Base-by-base conservation (phyloP, 2,113 vertebrate species). In the Morone chrysops region DNA sequence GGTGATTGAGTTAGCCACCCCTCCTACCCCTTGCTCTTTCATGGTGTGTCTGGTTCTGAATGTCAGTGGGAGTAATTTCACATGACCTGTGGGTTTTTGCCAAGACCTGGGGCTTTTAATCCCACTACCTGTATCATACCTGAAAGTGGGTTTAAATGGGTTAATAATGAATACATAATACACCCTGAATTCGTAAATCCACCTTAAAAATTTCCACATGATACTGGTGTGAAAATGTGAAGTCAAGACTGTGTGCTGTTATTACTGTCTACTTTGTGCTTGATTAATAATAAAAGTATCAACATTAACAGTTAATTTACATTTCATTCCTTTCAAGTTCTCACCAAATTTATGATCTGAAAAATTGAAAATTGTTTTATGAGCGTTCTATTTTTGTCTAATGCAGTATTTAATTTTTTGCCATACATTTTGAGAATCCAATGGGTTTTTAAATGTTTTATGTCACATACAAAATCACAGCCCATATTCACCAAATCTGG, bases 1-100 rank as follows among this genome's bases (percentile, higher is more conserved):
- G 48, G 75, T 74, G 88, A 92, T 90, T 79, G 80, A 93, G 81
- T 94, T 93, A 92, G 73, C 69, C 47, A 31, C 47, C 72, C 72
- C 51, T 31, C 51, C 73, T 47, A 38, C 25, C 51, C 71, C 48
- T 72, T 48, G 0, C 59, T 71, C 71, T 67, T 86, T 89, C 70
- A 86, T 67, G 79, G n/a, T 80, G 81, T 72, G 73, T 84, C 57
- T 82, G 65, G 25, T 50, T 85, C 72, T 74, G 75, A 68, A 56
- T 43, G 17, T 80, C 66, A 86, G 75, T 40, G 41, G 62, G 66
- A 75, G 68, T 71, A 61, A 79, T 57, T 84, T 82, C 82, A 91
- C 84, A 67, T 92, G 84, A 91, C 85, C 60, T 6, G 31, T 10
- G 2, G 38, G 47, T 73, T 73, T 43, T 75, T 3, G 38, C 18